Evolutionary conservation across 2,113 vertebrate species (phyloP), one percentile per base, ranked within the genome.

Genomic region (Syngnathus typhle): DNA sequence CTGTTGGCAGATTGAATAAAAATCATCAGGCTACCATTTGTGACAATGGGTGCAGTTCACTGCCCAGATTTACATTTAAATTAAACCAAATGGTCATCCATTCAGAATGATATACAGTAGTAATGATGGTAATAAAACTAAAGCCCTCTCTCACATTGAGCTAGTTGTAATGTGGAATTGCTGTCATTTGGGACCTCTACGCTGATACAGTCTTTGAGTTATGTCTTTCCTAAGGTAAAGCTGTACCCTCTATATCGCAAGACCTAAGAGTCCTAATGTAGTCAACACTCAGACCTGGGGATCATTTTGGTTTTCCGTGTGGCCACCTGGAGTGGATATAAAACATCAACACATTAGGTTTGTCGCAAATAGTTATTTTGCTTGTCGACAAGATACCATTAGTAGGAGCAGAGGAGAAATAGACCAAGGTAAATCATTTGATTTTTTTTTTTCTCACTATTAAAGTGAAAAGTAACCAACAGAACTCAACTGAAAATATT

Each of bases 21-120:
- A 77, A 74, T 65, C 79, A 73, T 71, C 66, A 51, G 73, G 78
- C 74, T 75, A 79, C 80, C 55, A 74, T 59, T 70, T 76, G 78
- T 84, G 78, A 82, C 79, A 83, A 74, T 59, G 78, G 74, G 79
- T 46, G 74, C 75, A 85, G 72, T 73, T 89, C 81, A 81, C 78
- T 72, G 73, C 79, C 79, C 82, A 84, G 84, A 91, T 92, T 92
- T 92, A 88, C 90, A 92, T 92, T 89, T 91, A 90, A 92, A 92
- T 92, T 88, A 90, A 91, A 88, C 84, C 86, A 89, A 90, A 91
- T 86, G 87, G 84, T 85, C 79, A 71, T 82, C 88, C 84, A 87
- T 82, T 88, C 78, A 74, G 75, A 77, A 85, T 90, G 88, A 91
- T 90, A 85, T 88, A 88, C 83, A 81, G 87, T 89, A 85, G 85